Conservation (phyloP, 2,888 invertebrate species). For the Oxyteleia sp. region DNA sequence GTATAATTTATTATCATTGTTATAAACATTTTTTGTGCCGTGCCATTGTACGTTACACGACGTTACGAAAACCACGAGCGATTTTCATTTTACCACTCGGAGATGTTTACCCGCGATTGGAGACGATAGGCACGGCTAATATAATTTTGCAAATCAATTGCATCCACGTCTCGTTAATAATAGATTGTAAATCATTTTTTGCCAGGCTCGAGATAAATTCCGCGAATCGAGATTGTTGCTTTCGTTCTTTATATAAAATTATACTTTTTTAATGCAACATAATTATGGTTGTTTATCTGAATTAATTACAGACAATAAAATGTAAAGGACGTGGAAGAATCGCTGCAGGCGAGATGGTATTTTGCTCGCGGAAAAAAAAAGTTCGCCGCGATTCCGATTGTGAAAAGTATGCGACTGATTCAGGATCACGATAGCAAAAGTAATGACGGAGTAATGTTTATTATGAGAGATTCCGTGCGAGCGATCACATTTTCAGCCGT, state of each 20-base stretch:
- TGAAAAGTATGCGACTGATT: slow-evolving; percentile 20
- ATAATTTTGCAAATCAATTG: slow-evolving; percentile 48
- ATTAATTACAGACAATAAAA: slow-evolving; percentile 69
- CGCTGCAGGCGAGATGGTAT: slow-evolving; percentile 23
- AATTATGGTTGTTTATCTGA: slow-evolving; percentile 49
- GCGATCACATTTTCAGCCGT: slow-evolving; percentile 13
- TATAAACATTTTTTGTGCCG: slow-evolving; percentile 16
- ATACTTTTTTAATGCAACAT: slow-evolving; percentile 45
- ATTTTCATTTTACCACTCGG: slow-evolving; percentile 21
- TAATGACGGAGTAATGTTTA: slow-evolving; percentile 3
- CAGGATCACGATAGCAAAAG: slow-evolving; percentile 2
- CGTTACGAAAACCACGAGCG: slow-evolving; percentile 20
- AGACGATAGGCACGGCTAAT: slow-evolving; percentile 31
- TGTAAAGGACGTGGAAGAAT: slow-evolving; percentile 78
- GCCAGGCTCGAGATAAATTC: slow-evolving; percentile 48
- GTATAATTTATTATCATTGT: slow-evolving; percentile 56
- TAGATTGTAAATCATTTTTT: slow-evolving; percentile 67
- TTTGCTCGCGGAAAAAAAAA: slow-evolving; percentile 14
- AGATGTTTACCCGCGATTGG: slow-evolving; percentile 29
- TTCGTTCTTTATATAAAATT: slow-evolving; percentile 52
- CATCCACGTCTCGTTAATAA: slow-evolving; percentile 48
- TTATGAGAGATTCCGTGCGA: slow-evolving; percentile 9
- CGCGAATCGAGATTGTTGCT: slow-evolving; percentile 42
- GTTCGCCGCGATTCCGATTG: not conserved
- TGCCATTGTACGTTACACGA: slow-evolving; percentile 1